Conservation (phyloP, 1,140 invertebrate genomes). For the Sarcophaga bullata region DNA sequence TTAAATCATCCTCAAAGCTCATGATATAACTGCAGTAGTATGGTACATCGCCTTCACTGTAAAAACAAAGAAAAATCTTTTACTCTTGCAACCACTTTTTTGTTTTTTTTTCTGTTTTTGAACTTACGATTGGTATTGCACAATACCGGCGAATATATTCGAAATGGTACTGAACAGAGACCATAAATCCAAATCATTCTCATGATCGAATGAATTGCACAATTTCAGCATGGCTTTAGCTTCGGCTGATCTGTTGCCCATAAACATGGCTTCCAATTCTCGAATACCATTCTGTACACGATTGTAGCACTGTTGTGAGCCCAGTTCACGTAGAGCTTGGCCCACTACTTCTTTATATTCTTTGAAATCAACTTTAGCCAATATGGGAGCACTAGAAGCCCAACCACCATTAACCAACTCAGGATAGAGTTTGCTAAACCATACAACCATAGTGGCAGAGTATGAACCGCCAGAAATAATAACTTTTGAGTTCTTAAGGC, state of each 20-base stretch:
- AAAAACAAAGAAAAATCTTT: neutral
- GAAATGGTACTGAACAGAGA: constrained; percentile 57
- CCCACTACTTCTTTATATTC: constrained; percentile 59
- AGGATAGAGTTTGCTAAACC: constrained; percentile 82
- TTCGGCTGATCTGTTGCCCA: constrained; percentile 50
- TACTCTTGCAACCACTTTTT: neutral
- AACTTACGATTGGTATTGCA: constrained; percentile 56
- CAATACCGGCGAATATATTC: constrained; percentile 55
- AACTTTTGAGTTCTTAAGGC: constrained; percentile 60
- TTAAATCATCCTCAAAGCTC: constrained; percentile 51
- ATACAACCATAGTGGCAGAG: constrained; percentile 80
- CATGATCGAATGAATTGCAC: constrained; percentile 57
- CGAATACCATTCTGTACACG: constrained; percentile 69
- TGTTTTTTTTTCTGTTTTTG: too few species aligned
- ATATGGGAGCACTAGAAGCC: constrained; percentile 81
- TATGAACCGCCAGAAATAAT: constrained; percentile 84
- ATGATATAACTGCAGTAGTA: constrained; percentile 52
- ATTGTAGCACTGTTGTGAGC: constrained; percentile 66
- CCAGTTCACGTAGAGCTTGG: constrained; percentile 51
- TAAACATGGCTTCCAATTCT: constrained; percentile 64
- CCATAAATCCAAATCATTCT: constrained; percentile 61
- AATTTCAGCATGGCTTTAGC: constrained; percentile 63
- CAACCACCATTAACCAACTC: constrained; percentile 73
- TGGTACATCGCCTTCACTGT: constrained; percentile 50
- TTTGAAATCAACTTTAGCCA: constrained; percentile 76